phyloP scores from a whole-genome alignment of 1,140 invertebrate species.

The Scaptomyza hsui region DNA sequence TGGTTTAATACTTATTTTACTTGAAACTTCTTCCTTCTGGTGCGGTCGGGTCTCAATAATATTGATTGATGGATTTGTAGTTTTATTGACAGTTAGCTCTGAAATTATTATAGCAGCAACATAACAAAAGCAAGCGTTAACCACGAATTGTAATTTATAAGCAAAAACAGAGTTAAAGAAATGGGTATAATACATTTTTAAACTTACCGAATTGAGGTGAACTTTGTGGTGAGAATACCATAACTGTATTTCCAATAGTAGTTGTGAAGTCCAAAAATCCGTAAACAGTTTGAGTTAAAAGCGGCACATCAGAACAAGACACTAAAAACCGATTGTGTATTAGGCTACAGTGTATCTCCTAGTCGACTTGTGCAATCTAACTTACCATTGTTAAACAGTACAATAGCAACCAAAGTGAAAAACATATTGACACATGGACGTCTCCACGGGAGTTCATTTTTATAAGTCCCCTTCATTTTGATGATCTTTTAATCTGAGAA shows the following conservation, averaged over 20 bases:
- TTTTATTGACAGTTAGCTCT: slow-evolving; percentile 46
- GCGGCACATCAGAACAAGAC: slow-evolving; percentile 39
- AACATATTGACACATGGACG: background rate
- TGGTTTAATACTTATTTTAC: slow-evolving; percentile 60
- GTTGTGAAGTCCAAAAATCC: slow-evolving; percentile 97
- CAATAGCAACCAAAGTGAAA: slow-evolving; percentile 1
- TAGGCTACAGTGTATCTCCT: background rate
- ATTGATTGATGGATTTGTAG: slow-evolving; percentile 45
- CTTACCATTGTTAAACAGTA: background rate
- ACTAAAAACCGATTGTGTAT: slow-evolving; percentile 23
- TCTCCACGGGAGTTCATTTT: background rate
- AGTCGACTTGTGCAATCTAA: background rate
- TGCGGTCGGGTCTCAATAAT: slow-evolving; percentile 69
- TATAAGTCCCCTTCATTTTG: background rate
- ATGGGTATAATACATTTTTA: background rate
- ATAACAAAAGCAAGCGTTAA: background rate
- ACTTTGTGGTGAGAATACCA: slow-evolving; percentile 90
- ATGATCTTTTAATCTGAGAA: background rate
- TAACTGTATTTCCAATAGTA: slow-evolving; percentile 94
- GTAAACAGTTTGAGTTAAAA: slow-evolving; percentile 82
- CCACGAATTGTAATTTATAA: too few relatives aligned
- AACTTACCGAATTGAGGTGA: slow-evolving; percentile 71
- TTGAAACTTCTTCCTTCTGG: slow-evolving; percentile 35
- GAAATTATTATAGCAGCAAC: slow-evolving; percentile 6
- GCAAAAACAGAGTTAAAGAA: too few relatives aligned